A percentile compares a stretch with the other conserved stretches of the same genome.
These are phyloP conservation scores for Anomalospiza imberbis DNA, from an alignment of 2,797 vertebrate genomes.

Conservation along the genomic window DNA sequence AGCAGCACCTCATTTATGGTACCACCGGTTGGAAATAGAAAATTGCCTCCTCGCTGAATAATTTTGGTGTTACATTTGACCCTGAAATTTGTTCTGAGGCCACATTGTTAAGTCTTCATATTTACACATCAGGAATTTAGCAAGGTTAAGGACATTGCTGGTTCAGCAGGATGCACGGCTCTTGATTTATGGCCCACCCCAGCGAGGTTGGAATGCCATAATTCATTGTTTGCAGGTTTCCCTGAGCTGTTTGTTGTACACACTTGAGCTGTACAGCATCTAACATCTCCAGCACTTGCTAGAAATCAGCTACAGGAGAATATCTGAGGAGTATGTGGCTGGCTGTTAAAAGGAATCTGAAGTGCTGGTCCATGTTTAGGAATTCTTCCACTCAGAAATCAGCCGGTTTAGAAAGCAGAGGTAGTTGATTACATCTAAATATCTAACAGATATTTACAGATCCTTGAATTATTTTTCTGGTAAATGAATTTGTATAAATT, in stretches of 20 bases:
- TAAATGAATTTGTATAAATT: neutral
- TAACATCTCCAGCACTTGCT: neutral
- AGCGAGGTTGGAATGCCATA: neutral
- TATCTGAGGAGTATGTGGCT: neutral
- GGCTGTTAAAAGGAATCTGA: neutral
- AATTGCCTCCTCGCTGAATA: neutral
- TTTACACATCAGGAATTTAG: slow-evolving; percentile 3
- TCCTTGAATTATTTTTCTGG: neutral
- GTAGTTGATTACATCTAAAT: neutral
- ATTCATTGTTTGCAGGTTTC: neutral
- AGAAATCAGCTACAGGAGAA: neutral
- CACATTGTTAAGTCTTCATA: neutral
- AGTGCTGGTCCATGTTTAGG: neutral
- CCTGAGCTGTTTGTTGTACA: neutral
- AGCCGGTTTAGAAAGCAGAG: neutral
- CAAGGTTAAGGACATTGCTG: slow-evolving; percentile 28
- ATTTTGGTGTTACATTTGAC: neutral
- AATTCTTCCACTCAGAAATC: neutral
- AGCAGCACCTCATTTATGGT: neutral
- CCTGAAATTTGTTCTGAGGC: slow-evolving; percentile 10
- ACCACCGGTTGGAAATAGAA: neutral
- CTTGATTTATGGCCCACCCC: slow-evolving; percentile 29
- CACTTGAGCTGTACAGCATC: neutral
- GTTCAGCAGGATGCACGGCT: neutral
- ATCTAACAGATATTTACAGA: neutral